phyloP scores from a whole-genome alignment of 2,113 vertebrate species.

The Apodemus sylvaticus region DNA sequence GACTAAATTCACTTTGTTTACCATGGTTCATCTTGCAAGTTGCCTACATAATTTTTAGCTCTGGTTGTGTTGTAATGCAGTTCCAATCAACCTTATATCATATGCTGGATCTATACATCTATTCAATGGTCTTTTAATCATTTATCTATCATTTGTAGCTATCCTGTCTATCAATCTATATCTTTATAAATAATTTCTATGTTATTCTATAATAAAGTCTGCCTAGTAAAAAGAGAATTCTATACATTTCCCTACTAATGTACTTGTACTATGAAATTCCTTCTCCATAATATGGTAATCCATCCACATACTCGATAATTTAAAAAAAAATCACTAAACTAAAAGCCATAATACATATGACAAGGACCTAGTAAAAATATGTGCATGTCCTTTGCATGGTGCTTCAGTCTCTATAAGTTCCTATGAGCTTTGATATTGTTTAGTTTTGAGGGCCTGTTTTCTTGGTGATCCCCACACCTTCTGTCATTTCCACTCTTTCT shows the following conservation, averaged over 20 bases:
- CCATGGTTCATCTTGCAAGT: neutral
- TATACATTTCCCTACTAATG: neutral
- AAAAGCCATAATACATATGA: neutral
- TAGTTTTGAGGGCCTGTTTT: neutral
- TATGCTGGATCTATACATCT: neutral
- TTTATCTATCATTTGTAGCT: neutral
- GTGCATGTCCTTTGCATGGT: neutral
- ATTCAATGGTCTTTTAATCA: neutral
- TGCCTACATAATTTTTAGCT: neutral
- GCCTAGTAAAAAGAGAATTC: neutral
- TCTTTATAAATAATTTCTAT: neutral
- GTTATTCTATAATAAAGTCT: neutral
- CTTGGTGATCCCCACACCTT: neutral
- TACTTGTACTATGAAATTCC: neutral
- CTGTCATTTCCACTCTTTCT: neutral
- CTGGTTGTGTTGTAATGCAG: neutral
- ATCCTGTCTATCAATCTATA: neutral
- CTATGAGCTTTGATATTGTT: neutral
- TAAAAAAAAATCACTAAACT: too few relatives aligned
- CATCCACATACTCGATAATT: neutral
- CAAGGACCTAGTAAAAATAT: neutral
- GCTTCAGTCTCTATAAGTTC: neutral
- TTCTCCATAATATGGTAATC: neutral
- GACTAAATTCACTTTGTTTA: neutral
- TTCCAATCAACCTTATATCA: neutral